A percentile compares a stretch with the other conserved stretches of the same genome.
phyloP scores from a whole-genome alignment of 2,113 vertebrate genomes.

The Plecotus auritus region DNA sequence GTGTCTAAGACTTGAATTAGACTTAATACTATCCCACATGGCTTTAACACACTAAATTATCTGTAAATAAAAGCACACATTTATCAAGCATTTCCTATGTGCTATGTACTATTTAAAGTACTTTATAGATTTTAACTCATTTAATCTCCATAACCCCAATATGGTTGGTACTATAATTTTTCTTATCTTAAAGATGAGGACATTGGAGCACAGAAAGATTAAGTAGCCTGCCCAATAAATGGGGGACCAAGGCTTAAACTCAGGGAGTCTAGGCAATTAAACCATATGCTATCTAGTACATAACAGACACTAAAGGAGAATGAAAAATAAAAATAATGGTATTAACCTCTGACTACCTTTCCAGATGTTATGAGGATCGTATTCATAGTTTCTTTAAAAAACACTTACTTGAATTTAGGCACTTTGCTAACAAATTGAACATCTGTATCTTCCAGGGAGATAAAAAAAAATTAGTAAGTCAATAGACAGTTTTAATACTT shows the following conservation, averaged over 20 bases:
- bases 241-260: not conserved
- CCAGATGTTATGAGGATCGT: not conserved
- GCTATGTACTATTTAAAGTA: not conserved
- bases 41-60: not conserved
- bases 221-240: not conserved
- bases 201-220: not conserved
- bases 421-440: not conserved
- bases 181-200: not conserved
- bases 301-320: not conserved
- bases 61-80: not conserved
- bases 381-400: not conserved
- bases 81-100: not conserved
- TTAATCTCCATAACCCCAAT: not conserved
- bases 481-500: not conserved
- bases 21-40: not conserved
- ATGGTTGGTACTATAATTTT: not conserved
- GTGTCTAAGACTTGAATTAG: not conserved
- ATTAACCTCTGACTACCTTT: not conserved
- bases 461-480: not conserved
- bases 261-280: not conserved
- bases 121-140: not conserved
- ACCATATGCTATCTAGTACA: not conserved
- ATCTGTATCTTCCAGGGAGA: not conserved
- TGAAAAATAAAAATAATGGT: not conserved
- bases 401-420: not conserved